These are phyloP conservation scores for Spilosoma lubricipeda DNA, from an alignment of 2,888 invertebrate genomes.

Conservation along the genomic window DNA sequence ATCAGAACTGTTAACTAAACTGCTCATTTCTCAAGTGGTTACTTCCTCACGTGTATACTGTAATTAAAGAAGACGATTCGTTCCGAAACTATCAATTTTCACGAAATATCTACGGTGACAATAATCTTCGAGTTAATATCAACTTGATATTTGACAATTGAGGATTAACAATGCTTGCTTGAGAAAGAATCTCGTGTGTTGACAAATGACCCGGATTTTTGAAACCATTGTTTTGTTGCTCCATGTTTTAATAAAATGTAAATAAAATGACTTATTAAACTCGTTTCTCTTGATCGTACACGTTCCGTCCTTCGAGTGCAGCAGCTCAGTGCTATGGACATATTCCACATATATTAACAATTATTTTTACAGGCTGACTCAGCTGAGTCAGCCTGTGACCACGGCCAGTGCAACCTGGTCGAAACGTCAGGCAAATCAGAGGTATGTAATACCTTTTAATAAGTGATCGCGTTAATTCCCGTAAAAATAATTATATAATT, in stretches of 20 bases:
- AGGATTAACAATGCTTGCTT: constrained; percentile 1
- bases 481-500: no score
- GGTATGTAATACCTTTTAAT: no score
- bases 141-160: constrained; percentile 15
- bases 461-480: no score
- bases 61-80: constrained; percentile 49
- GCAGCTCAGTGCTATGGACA: background rate
- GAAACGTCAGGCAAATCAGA: no score
- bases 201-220: background rate
- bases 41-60: constrained; percentile 59
- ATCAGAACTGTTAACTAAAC: constrained; percentile 48
- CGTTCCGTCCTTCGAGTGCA: background rate
- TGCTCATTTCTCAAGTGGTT: constrained; percentile 42
- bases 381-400: no score
- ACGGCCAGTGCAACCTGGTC: no score
- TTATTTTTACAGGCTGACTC: no score
- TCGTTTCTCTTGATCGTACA: background rate
- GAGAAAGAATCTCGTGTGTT: background rate
- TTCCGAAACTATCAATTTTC: constrained; percentile 32
- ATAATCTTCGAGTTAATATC: constrained; percentile 1
- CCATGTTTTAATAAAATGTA: background rate
- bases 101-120: constrained; percentile 25
- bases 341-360: background rate
- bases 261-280: background rate
- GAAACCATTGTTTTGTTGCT: background rate